Evolutionary conservation across 2,888 invertebrate genomes (phyloP), one percentile per base, ranked within the genome.

Genomic region (Junonia oenone): DNA sequence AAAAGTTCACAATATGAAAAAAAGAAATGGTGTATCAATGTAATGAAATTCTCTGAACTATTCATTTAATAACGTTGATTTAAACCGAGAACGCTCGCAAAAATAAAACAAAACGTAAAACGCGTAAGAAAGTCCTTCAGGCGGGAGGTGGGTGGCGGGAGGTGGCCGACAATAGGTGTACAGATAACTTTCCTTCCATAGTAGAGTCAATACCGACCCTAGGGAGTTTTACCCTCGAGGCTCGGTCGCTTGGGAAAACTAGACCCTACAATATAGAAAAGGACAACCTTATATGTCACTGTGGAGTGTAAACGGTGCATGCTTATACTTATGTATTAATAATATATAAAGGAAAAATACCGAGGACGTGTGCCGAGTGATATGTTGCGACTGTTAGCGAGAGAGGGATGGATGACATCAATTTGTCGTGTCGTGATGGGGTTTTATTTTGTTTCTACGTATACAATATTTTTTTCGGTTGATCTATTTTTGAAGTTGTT

Each of bases 271-370:
- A 90, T 89, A 90, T 89, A 83, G 86, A 90, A 84, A 81, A 80
- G 82, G 90, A 89, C 78, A 67, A 76, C 71, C 71, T 68, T 76
- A 87, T 75, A 69, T 68, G 71, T 61, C 63, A 63, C 61, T 45
- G 61, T 61, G 56, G 66, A 62, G 85, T 66, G 75, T 61, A 75
- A 89, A 67, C 75, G 76, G 88, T 77, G 78, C 82, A 77, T 75
- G 71, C 78, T 72, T 81, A 77, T 85, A 88, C 85, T 85, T 89
- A 88, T 88, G 80, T 89, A 88, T 89, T 87, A 88, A 88, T 90
- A 89, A 89, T 89, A 89, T 89, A 90, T 87, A 90, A 85, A 88
- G 89, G 88, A 90, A 90, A 90, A 89, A 89, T 89, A 83, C 80
- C 81, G 89, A 83, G 88, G 83, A 88, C 86, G 85, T 86, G 86